Evolutionary conservation across 2,113 vertebrate genomes (phyloP), one percentile per base, ranked within the genome.

Genomic region (Oncorhynchus gorbuscha): DNA sequence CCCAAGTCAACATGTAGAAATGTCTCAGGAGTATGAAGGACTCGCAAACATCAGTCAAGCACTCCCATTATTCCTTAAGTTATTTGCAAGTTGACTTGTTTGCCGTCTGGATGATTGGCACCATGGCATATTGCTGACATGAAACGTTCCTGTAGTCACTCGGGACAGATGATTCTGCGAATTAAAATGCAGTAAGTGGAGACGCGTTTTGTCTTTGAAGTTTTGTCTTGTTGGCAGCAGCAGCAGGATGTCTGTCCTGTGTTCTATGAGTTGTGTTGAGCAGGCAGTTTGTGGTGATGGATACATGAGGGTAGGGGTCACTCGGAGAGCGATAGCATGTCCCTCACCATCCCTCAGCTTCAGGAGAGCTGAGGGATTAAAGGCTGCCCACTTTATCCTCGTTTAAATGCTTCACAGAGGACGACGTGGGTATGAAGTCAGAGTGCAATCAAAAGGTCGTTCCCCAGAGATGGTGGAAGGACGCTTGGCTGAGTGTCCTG

Each of bases 241-340:
- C 77, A 81, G 77, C 87, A 85, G 84, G 82, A 79, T 24, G 59
- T 62, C 59, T 74, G 82, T 67, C 79, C 80, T 76, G 75, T 32
- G 20, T 85, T 86, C 81, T 89, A 71, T 14, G 82, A 83, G 80
- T 84, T 79, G 78, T 86, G 86, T 88, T 85, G 88, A 92, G 84
- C 85, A 89, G 85, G 88, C 87, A 89, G 81, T 90, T 90, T 69
- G 86, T 91, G 87, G 88, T 80, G 81, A 89, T 84, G 84, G 90
- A 89, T 91, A 83, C 85, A 85, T 88, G 81, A 79, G 80, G 86
- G 87, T 77, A 76, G 82, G 81, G 86, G 87, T 91, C 90, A 89
- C 80, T 80, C 76, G 55, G 72, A 79, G 82, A 82, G 83, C 86
- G 76, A 55, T 74, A 69, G 73, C 78, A 58, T 77, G 87, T 14